A percentile compares a stretch with the other conserved stretches of the same genome.
Evolutionary conservation across 1,140 invertebrate genomes (phyloP).

Genomic region (Chionoecetes opilio): DNA sequence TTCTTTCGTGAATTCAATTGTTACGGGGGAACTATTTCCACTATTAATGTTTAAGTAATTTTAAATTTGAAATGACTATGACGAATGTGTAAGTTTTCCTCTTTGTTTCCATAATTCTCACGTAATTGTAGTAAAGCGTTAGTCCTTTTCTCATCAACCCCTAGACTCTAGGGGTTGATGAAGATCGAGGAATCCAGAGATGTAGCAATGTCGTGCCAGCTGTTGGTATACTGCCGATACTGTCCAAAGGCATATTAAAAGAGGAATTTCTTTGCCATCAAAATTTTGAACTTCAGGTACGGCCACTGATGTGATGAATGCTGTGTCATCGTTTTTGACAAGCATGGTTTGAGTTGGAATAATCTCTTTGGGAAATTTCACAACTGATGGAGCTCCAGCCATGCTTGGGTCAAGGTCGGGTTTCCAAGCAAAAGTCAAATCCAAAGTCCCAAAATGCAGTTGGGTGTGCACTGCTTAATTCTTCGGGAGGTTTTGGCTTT

Average conservation of each 20-base stretch:
- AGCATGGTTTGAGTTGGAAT: conserved; percentile 46
- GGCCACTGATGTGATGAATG: conserved; percentile 44
- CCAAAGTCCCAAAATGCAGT: neutral
- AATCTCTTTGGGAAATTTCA: conserved; percentile 44
- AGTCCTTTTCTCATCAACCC: too few relatives aligned
- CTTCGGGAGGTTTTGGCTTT: neutral
- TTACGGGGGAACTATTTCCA: too few relatives aligned
- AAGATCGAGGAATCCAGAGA: conserved; percentile 55
- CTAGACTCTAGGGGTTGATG: too few relatives aligned
- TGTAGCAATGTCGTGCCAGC: conserved; percentile 46
- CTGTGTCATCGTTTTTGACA: conserved; percentile 42
- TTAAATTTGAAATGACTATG: too few relatives aligned
- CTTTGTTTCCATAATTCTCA: too few relatives aligned
- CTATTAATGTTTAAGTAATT: too few relatives aligned
- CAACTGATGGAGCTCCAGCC: conserved; percentile 42
- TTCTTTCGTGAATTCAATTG: too few relatives aligned
- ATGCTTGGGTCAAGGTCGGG: conserved; percentile 17
- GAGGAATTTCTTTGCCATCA: too few relatives aligned
- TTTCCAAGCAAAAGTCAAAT: conserved; percentile 23
- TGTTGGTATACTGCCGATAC: conserved; percentile 55
- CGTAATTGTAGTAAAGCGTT: too few relatives aligned
- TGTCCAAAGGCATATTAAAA: neutral
- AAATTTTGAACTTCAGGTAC: neutral
- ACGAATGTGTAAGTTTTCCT: too few relatives aligned
- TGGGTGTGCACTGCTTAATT: conserved; percentile 25